These are phyloP conservation scores for Pangasius krempfi DNA, from an alignment of 2,797 vertebrate genomes.

Conservation along the genomic window DNA sequence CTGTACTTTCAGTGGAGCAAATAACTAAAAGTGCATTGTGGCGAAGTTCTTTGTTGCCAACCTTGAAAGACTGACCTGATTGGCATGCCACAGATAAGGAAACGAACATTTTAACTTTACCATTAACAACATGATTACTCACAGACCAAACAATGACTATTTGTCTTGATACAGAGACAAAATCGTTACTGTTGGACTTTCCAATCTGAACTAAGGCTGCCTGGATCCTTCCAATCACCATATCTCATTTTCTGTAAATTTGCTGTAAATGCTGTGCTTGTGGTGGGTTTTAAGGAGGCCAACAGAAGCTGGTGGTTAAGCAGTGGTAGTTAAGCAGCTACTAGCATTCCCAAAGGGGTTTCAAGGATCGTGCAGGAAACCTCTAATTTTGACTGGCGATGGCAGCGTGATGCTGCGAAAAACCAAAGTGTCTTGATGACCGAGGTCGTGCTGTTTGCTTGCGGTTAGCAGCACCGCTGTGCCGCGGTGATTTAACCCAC, in stretches of 20 bases:
- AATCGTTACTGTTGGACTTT: constrained; percentile 26
- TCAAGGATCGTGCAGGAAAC: constrained; percentile 23
- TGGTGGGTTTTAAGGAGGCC: constrained; percentile 6
- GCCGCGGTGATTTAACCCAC: not conserved
- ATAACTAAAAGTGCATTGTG: not conserved
- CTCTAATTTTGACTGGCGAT: not conserved
- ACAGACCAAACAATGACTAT: constrained; percentile 38
- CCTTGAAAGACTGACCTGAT: constrained; percentile 13
- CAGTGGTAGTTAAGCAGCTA: not conserved
- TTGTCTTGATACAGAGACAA: constrained; percentile 13
- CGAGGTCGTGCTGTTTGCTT: not conserved
- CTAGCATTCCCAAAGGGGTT: constrained; percentile 4
- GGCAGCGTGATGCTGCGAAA: constrained; percentile 3
- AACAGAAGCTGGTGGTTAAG: not conserved
- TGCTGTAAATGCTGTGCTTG: constrained; percentile 2
- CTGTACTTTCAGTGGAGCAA: not conserved
- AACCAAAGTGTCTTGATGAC: not conserved
- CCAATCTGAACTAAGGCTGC: not conserved
- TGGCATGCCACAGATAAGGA: constrained; percentile 18
- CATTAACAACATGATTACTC: constrained; percentile 17
- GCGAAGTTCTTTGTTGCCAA: constrained; percentile 2
- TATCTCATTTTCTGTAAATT: constrained; percentile 15
- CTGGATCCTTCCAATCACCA: not conserved
- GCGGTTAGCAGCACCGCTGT: not conserved
- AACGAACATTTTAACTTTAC: constrained; percentile 2